Percentiles rank a stretch among this genome's conserved stretches.
phyloP scores from a whole-genome alignment of 2,113 vertebrate species.

The Perca flavescens region DNA sequence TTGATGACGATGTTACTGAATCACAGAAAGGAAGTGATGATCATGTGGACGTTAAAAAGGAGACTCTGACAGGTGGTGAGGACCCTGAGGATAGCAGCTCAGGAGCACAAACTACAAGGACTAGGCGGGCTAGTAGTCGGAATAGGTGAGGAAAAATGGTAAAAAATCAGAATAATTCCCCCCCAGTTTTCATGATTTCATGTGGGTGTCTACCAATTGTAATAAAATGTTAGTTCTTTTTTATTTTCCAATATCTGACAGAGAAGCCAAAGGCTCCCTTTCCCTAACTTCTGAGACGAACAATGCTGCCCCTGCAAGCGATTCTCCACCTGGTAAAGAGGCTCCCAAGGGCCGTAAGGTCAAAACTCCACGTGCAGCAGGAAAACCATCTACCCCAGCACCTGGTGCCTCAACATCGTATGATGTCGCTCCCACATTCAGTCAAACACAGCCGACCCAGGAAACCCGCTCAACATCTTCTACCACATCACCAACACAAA shows the following conservation, averaged over 20 bases:
- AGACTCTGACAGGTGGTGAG: neutral
- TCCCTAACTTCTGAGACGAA: slow-evolving; percentile 86
- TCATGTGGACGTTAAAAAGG: neutral
- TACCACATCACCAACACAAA: neutral
- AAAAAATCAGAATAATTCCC: neutral
- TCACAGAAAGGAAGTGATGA: neutral
- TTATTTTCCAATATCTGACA: slow-evolving; percentile 72
- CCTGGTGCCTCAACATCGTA: slow-evolving; percentile 4
- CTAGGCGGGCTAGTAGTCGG: slow-evolving; percentile 26
- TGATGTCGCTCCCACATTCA: neutral
- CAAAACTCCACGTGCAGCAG: slow-evolving; percentile 65
- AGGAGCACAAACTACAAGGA: slow-evolving; percentile 34
- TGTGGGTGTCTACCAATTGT: neutral
- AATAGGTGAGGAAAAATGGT: slow-evolving; percentile 78
- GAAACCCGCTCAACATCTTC: neutral
- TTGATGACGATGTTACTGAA: neutral
- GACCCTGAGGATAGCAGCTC: slow-evolving; percentile 9
- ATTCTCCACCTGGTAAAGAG: slow-evolving; percentile 65
- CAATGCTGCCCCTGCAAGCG: slow-evolving; percentile 67
- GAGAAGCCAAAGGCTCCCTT: slow-evolving; percentile 86
- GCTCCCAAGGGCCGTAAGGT: slow-evolving; percentile 71
- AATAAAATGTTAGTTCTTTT: neutral
- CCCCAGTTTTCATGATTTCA: neutral
- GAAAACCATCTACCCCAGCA: slow-evolving; percentile 52
- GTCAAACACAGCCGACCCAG: neutral